phyloP scores from a whole-genome alignment of 1,140 invertebrate genomes.

The Reticulitermes speratus region DNA sequence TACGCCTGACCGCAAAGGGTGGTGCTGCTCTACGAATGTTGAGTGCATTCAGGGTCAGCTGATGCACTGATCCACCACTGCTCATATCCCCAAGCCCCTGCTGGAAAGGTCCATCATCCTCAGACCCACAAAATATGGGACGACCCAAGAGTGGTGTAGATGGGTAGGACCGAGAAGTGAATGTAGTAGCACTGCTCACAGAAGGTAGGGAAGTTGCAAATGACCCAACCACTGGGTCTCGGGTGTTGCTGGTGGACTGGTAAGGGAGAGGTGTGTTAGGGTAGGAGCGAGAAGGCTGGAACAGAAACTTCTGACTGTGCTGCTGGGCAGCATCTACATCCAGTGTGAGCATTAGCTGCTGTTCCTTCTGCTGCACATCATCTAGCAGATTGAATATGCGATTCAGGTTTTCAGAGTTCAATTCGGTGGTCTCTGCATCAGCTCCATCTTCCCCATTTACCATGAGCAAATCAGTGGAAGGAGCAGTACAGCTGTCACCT shows the following conservation, averaged over 20 bases:
- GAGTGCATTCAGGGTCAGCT: conserved; percentile 48
- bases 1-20: conserved; percentile 34
- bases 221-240: conserved; percentile 37
- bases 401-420: conserved; percentile 48
- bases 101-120: conserved; percentile 27
- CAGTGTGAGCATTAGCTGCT: conserved; percentile 33
- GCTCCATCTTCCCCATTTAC: conserved; percentile 39
- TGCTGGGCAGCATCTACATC: neutral
- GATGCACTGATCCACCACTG: conserved; percentile 44
- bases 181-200: conserved; percentile 44
- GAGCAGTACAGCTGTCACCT: conserved; percentile 52
- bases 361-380: conserved; percentile 44
- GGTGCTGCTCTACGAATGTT: conserved; percentile 43
- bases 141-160: conserved; percentile 43
- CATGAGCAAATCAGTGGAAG: conserved; percentile 46
- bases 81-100: neutral
- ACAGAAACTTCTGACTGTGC: conserved; percentile 36
- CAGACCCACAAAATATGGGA: neutral
- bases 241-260: neutral
- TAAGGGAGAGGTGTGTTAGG: conserved; percentile 50
- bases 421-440: conserved; percentile 43
- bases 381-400: conserved; percentile 49
- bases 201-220: conserved; percentile 39
- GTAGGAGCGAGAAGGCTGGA: conserved; percentile 46
- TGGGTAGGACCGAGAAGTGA: conserved; percentile 47